A percentile compares a stretch with the other conserved stretches of the same genome.
phyloP scores from a whole-genome alignment of 2,888 invertebrate genomes.

The Danaus chrysippus region DNA sequence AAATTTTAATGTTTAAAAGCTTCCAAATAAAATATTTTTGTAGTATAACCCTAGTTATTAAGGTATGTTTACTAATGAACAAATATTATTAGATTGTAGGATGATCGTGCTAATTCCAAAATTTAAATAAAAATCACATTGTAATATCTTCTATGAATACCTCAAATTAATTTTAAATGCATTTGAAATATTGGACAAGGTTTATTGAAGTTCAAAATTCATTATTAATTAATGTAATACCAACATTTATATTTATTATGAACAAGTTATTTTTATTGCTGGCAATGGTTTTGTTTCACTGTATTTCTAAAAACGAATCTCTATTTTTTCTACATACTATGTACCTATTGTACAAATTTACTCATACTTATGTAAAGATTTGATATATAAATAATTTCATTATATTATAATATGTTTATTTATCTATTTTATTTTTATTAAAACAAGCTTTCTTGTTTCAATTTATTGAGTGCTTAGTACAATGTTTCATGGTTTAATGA shows the following conservation, averaged over 20 bases:
- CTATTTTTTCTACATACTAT: conserved; percentile 79
- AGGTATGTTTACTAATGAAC: background rate
- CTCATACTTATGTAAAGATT: conserved; percentile 72
- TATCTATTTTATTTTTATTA: conserved; percentile 21
- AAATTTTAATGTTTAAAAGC: conserved; percentile 1
- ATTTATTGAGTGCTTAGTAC: conserved; percentile 38
- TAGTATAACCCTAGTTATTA: conserved; percentile 1
- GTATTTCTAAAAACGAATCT: conserved; percentile 77
- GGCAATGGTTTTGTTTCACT: conserved; percentile 75
- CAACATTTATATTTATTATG: background rate
- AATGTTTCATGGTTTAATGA: conserved; percentile 30
- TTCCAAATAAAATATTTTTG: conserved; percentile 9
- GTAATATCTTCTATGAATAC: background rate
- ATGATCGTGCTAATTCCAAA: background rate
- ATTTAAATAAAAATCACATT: conserved; percentile 1
- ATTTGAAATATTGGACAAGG: background rate
- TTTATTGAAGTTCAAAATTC: background rate
- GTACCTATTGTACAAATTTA: conserved; percentile 73
- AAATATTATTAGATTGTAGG: background rate
- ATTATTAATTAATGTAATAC: background rate
- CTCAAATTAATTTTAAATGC: conserved; percentile 2
- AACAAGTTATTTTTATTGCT: conserved; percentile 33
- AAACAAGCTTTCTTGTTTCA: conserved; percentile 24
- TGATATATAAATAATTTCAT: conserved; percentile 57
- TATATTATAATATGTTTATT: conserved; percentile 31